Evolutionary conservation across 53 echinoderm and acorn worm genomes (phyloP).

Genomic region (Echinarachnius parma): DNA sequence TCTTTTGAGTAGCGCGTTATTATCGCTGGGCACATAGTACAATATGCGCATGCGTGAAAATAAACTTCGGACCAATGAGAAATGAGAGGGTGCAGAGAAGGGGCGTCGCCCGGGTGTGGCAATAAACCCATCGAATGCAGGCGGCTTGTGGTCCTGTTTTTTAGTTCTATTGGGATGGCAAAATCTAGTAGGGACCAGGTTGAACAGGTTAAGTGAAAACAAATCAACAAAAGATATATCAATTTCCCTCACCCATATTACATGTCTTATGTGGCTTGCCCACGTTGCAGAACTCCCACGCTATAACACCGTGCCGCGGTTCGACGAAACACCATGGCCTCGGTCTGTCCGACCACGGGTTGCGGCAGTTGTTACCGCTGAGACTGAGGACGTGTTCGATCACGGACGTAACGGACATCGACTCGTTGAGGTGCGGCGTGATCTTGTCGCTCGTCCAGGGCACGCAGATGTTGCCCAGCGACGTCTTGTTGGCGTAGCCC

Average conservation of each 20-base stretch:
- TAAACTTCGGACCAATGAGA: too few relatives aligned
- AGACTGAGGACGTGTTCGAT: slow-evolving; percentile 1
- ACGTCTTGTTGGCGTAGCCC: slow-evolving; percentile 57
- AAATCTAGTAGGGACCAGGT: too few relatives aligned
- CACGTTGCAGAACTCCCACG: slow-evolving; percentile 68
- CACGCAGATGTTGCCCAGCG: slow-evolving; percentile 44
- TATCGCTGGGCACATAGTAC: too few relatives aligned
- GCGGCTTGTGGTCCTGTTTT: too few relatives aligned
- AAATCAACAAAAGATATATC: too few relatives aligned
- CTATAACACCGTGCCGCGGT: slow-evolving; percentile 30
- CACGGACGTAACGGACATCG: slow-evolving; percentile 42
- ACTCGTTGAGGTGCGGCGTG: slow-evolving; percentile 40
- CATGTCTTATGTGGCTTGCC: slow-evolving; percentile 69
- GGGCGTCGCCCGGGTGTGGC: too few relatives aligned
- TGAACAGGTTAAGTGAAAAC: too few relatives aligned
- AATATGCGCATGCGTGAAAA: too few relatives aligned
- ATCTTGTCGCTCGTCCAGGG: slow-evolving; percentile 56
- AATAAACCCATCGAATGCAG: too few relatives aligned
- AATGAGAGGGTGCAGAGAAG: too few relatives aligned
- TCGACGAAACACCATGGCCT: slow-evolving; percentile 70
- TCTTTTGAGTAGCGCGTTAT: too few relatives aligned
- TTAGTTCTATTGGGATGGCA: too few relatives aligned
- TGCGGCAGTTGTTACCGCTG: slow-evolving; percentile 71
- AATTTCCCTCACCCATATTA: slow-evolving; percentile 33
- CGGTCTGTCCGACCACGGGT: slow-evolving; percentile 52